Evolutionary conservation across 2,888 invertebrate genomes (phyloP), one percentile per base, ranked within the genome.

Genomic region (Tribolium freemani): DNA sequence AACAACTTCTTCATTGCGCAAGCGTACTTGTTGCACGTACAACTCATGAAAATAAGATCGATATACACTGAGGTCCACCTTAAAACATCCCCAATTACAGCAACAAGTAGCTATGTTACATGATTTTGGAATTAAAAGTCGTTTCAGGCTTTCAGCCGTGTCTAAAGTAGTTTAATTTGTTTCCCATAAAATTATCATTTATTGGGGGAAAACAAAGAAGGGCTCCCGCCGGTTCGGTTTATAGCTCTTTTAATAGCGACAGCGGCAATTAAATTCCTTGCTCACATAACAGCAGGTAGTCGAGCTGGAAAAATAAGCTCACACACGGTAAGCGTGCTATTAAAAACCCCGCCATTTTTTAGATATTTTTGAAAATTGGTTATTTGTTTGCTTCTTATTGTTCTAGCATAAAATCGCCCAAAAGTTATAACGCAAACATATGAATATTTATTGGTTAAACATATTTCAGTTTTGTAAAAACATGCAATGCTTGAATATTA

Each of bases 11-110:
- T 60, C 53, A 77, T 61, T 71, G 77, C 82, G 81, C 80, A 76
- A 56, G 76, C 82, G 81, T 76, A 82, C 81, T 82, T 81, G 82
- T 81, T 81, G 82, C 79, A 78, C 75, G 73, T 78, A 78, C 76
- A 73, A 75, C 78, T 78, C 74, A 78, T 77, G 73, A 79, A 79
- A 77, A 75, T 76, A 75, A 77, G 79, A 80, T 80, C 80, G 78
- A 80, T 80, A 80, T 76, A 74, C 69, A 74, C 76, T 77, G 68
- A 73, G 77, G 78, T 76, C 77, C 77, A 78, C 75, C 76, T 78
- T 71, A 76, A 74, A 74, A 76, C 69, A 69, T 73, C 73, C 69
- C 71, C 51, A 76, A 73, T 77, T 79, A 73, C 70, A 78, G 79
- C 79, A 80, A 80, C 79, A 80, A 80, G 80, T 80, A 51, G 66